Percentiles rank a stretch among this genome's conserved stretches.
These are phyloP conservation scores for Dasysyrphus albostriatus DNA, from an alignment of 2,888 invertebrate species.

Conservation along the genomic window DNA sequence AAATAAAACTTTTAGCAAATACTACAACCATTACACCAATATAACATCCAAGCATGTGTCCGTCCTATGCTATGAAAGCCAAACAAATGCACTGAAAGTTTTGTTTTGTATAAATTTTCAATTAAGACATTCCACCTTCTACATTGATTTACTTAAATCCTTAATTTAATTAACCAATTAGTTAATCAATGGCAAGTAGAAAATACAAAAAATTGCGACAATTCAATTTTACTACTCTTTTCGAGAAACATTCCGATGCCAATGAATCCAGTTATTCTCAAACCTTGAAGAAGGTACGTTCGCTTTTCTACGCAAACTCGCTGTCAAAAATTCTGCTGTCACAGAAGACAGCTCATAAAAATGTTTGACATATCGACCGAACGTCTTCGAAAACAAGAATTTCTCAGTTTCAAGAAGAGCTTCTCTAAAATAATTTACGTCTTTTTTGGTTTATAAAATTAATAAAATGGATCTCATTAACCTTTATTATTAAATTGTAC, in stretches of 20 bases:
- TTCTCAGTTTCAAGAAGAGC: conserved; percentile 24
- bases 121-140: neutral
- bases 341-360: conserved; percentile 38
- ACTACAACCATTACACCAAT: neutral
- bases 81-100: neutral
- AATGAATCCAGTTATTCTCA: conserved; percentile 25
- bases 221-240: neutral
- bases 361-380: conserved; percentile 77
- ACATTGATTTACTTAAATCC: neutral
- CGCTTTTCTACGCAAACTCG: conserved; percentile 27
- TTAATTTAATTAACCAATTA: conserved; percentile 1
- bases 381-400: conserved; percentile 72
- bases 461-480: conserved; percentile 24
- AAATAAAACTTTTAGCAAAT: neutral
- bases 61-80: neutral
- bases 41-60: neutral
- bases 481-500: neutral
- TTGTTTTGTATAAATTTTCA: neutral
- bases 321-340: conserved; percentile 34
- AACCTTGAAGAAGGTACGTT: conserved; percentile 51
- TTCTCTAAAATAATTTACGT: neutral
- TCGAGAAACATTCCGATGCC: conserved; percentile 11
- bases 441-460: conserved; percentile 13
- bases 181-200: neutral
- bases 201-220: no score